Base-by-base conservation (phyloP, 92 coral and sea anemone species). In the Epizoanthus scotinus region DNA sequence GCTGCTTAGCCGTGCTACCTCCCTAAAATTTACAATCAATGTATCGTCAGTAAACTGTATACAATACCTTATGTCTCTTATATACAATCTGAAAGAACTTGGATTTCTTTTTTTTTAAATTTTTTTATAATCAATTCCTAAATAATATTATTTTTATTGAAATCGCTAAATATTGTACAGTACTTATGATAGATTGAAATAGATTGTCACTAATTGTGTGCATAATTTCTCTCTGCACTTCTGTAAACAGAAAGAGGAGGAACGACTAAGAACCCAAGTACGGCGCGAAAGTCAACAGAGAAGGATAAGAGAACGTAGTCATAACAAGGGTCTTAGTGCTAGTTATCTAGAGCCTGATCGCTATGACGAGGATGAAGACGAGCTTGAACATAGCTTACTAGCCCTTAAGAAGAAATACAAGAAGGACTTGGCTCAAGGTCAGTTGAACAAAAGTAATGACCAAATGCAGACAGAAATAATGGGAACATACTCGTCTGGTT, bases 231-330 rank as follows among this genome's bases (percentile, higher is more conserved):
- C 15, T 3, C 22, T 19, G 26, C 38, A 17, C 56, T 14, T 55
- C 49, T 82, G 67, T 13, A 9, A 60, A 15, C 75, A 95, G 99
- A 95, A 93, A 95, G 99, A 95, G 53, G 99, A 95, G 70, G 99
- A 95, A 70, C 87, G 94, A 70, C 89, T 95, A n/a, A 84, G 99
- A 62, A 82, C 98, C 22, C 99, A 93, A 84, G 73, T 95, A 69
- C 99, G 99, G 7, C 87, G 93, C 57, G 99, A 95, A 78, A 95
- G 90, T 67, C 99, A 95, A 67, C 98, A 93, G 78, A 87, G 99
- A 25, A 83, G 99, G 75, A 93, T 87, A 89, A 77, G 93, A 42
- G 99, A 95, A 60, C 80, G 98, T 61, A 91, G 91, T 38, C 98
- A 95, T 49, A 94, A 94, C 47, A 94, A 88, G 79, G 92, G 96